Base-by-base conservation (phyloP, 2,113 vertebrate genomes). In the Sapayoa aenigma region DNA sequence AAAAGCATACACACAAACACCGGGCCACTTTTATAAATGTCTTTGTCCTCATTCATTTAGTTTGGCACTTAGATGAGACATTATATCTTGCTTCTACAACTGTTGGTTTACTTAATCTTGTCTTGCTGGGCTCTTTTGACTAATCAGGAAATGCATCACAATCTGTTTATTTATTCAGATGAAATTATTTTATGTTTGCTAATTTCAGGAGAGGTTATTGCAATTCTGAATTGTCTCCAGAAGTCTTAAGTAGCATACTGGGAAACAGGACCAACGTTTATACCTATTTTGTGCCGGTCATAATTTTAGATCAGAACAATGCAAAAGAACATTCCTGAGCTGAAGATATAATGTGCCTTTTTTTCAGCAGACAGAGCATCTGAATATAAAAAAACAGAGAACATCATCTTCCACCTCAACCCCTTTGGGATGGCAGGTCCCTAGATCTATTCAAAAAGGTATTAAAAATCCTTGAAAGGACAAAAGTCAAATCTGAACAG, bases 91-190 rank as follows among this genome's bases (percentile, higher is more conserved):
- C 37, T 67, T 87, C 80, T 80, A 46, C 10, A 4, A 74, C 47
- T 75, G 42, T 11, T 92, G n/a, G 5, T 46, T 89, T 79, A 84
- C 37, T 85, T 84, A 68, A 72, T 91, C 69, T 79, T 73, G 46
- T 76, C 53, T 93, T 91, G 37, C 49, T 87, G 56, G 82, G 44
- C 60, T 87, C 42, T 83, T 87, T 58, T 62, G 49, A 50, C 53
- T 91, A 73, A 93, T 90, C 59, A 91, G 89, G 47, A 93, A 93
- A 79, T 67, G 50, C 68, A 93, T 83, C 78, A 73, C 55, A 71
- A 60, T 83, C 59, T 93, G 22, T 78, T 90, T 96, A 69, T 85
- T 46, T 88, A n/a, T 63, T 24, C 55, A 93, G 78, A 69, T 73
- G 23, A 80, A 83, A 91, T 94, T 76, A 83, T 74, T 89, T 90